phyloP scores from a whole-genome alignment of 2,888 invertebrate species.

The Thysanoteuthis rhombus region DNA sequence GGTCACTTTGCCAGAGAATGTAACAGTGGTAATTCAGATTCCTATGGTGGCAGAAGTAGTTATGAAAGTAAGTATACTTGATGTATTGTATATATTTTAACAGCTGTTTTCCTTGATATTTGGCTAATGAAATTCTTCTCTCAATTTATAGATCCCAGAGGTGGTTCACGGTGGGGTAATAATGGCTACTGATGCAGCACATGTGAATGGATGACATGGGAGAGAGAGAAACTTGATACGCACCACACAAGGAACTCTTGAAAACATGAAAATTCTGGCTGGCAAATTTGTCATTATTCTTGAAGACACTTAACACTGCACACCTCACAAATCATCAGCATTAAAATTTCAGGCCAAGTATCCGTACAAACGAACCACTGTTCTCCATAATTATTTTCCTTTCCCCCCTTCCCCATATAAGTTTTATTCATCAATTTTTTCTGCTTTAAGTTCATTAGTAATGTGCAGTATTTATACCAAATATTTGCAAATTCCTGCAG shows the following conservation, averaged over 20 bases:
- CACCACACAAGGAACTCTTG: not conserved
- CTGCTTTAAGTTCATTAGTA: not conserved
- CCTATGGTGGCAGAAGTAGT: not conserved
- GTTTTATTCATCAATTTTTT: not conserved
- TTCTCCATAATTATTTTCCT: not conserved
- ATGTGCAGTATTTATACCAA: not conserved
- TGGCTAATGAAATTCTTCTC: too few species aligned
- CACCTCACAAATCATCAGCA: not conserved
- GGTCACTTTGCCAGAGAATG: constrained; percentile 35
- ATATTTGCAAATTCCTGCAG: not conserved
- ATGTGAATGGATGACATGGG: not conserved
- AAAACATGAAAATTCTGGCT: not conserved
- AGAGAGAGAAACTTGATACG: not conserved
- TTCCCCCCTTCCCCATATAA: not conserved
- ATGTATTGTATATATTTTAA: too few species aligned
- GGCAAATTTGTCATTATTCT: not conserved
- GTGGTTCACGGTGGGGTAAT: not conserved
- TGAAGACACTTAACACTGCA: constrained; percentile 1
- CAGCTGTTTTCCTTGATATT: too few species aligned
- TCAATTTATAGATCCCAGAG: not conserved
- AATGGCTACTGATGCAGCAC: not conserved
- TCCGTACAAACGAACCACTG: not conserved
- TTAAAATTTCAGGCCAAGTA: not conserved
- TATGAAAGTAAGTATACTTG: not conserved
- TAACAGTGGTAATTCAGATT: not conserved